These are phyloP conservation scores for human (Homo sapiens) DNA, from an alignment of 2,113 vertebrate genomes.

Conservation along the genomic window GRCh38 chr1:22268001-22268500, in stretches of 20 bases:
- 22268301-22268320: not conserved
- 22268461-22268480: not conserved
- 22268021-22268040: not conserved
- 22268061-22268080: not conserved
- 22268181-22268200: too few species aligned
- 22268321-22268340: not conserved
- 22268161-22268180: not conserved
- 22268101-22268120: not conserved
- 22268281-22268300: not conserved
- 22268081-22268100: accelerated
- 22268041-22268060: not conserved
- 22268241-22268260: not conserved
- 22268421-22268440: not conserved
- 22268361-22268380: not conserved
- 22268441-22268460: not conserved
- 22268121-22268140: not conserved
- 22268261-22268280: not conserved
- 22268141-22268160: not conserved
- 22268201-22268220: not conserved
- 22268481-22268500: not conserved
- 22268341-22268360: not conserved
- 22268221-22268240: not conserved
- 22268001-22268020: not conserved
- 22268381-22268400: not conserved
- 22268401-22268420: not conserved